These are phyloP conservation scores for Megaceryle alcyon DNA, from an alignment of 2,797 vertebrate genomes.

Conservation along the genomic window DNA sequence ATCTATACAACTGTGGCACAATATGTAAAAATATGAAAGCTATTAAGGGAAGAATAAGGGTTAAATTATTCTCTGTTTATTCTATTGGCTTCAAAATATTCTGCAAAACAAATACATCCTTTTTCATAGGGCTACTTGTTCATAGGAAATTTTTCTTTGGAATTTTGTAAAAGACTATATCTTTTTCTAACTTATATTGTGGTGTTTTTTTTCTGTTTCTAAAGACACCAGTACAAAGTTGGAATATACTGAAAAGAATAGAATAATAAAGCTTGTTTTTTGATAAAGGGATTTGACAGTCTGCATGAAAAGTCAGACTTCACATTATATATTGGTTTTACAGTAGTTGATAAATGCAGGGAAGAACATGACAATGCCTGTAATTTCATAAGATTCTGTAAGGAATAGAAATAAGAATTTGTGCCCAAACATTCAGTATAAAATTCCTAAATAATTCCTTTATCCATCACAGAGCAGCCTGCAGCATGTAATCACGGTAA, in stretches of 20 bases:
- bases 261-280: conserved; percentile 66
- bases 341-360: conserved; percentile 62
- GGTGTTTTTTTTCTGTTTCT: not conserved
- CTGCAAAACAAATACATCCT: conserved; percentile 66
- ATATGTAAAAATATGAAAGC: conserved; percentile 77
- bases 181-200: conserved; percentile 60
- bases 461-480: conserved; percentile 68
- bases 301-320: conserved; percentile 71
- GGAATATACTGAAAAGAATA: conserved; percentile 66
- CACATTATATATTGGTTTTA: conserved; percentile 30
- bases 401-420: conserved; percentile 70
- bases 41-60: conserved; percentile 71
- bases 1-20: conserved; percentile 79
- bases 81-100: conserved; percentile 73
- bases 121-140: conserved; percentile 66
- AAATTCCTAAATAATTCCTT: conserved; percentile 74
- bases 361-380: conserved; percentile 69
- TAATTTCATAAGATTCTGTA: conserved; percentile 57
- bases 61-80: conserved; percentile 75
- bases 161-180: conserved; percentile 65
- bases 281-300: conserved; percentile 63
- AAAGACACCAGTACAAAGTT: conserved; percentile 75
- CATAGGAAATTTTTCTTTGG: conserved; percentile 76
- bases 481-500: conserved; percentile 68
- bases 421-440: conserved; percentile 76